Evolutionary conservation across 2,797 vertebrate species (phyloP).

Genomic region (Salarias fasciatus): DNA sequence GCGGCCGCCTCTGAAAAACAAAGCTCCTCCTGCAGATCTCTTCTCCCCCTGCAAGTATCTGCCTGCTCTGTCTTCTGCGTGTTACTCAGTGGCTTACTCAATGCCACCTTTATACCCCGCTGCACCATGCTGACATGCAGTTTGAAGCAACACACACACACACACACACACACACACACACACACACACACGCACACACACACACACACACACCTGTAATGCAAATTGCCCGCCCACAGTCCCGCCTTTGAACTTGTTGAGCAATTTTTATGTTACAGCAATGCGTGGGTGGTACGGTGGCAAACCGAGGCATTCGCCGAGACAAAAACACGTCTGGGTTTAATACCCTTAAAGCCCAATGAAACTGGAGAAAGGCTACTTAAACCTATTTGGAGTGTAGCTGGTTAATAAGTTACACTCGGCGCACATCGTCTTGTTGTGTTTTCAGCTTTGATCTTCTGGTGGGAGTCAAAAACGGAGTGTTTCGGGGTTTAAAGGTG

Average conservation of each 20-base stretch:
- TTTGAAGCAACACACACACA: constrained; percentile 23
- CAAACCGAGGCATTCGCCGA: constrained; percentile 10
- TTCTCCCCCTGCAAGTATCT: constrained; percentile 45
- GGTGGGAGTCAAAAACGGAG: background rate
- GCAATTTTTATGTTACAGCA: constrained; percentile 31
- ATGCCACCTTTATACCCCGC: constrained; percentile 35
- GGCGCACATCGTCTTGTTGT: background rate
- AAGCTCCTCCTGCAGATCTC: constrained; percentile 21
- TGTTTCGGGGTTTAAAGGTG: constrained; percentile 2
- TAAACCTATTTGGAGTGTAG: background rate
- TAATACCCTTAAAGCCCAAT: background rate
- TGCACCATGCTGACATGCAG: constrained; percentile 1
- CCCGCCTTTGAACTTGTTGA: constrained; percentile 32
- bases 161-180: constrained; percentile 29
- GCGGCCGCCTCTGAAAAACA: constrained; percentile 20
- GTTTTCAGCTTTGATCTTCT: constrained; percentile 7
- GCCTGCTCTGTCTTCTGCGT: constrained; percentile 52
- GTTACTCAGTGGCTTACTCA: constrained; percentile 45
- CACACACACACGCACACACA: constrained; percentile 37
- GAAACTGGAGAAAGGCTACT: background rate
- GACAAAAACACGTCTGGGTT: constrained; percentile 51
- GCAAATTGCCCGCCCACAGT: constrained; percentile 33
- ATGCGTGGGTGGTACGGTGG: constrained; percentile 17
- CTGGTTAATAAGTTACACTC: constrained; percentile 17
- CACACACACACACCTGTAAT: constrained; percentile 40